Base-by-base conservation (phyloP, 2,113 vertebrate species). In the Rutilus rutilus region DNA sequence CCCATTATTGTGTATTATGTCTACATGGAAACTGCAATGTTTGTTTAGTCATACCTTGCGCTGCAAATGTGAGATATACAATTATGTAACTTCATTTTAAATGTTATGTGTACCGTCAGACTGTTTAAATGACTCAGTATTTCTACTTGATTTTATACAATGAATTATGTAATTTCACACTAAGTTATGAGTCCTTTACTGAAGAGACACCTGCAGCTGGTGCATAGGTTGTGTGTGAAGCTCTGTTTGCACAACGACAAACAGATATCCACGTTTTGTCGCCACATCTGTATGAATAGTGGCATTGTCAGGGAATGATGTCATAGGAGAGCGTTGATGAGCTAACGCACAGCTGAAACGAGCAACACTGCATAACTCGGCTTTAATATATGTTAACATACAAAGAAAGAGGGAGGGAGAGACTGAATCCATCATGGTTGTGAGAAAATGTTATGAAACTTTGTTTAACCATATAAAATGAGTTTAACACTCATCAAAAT, bases 251-350 rank as follows among this genome's bases (percentile, higher is more conserved):
- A 27, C 11, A 67, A 42, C 69, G 81, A 94, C 92, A 94, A 93
- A 88, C 93, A 95, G 8, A 96, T 97, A 96, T 96, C 95, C 96
- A 95, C 96, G 95, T 96, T 97, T 96, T 97, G 95, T 96, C 91
- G 95, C 95, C 92, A 95, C 94, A 94, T 97, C 95, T 95, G 93
- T 93, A 97, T 98, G 97, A 99, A 99, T 98, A 94, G 97, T 94
- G 93, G 95, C 95, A 97, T 99, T 99, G 97, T 99, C 94, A 89
- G 92, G 77, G 93, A 94, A 92, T 98, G 97, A 99, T 96, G 97
- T 99, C 97, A 99, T 95, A 90, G 90, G 93, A 96, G 94, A 93
- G 94, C 93, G 95, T 96, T 94, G 95, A 96, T 97, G 96, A 97
- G 95, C 96, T 97, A 96, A 97, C 95, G 91, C 95, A 90, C 96